phyloP scores from a whole-genome alignment of 2,888 invertebrate genomes.

The Ganaspis brasiliensis region DNA sequence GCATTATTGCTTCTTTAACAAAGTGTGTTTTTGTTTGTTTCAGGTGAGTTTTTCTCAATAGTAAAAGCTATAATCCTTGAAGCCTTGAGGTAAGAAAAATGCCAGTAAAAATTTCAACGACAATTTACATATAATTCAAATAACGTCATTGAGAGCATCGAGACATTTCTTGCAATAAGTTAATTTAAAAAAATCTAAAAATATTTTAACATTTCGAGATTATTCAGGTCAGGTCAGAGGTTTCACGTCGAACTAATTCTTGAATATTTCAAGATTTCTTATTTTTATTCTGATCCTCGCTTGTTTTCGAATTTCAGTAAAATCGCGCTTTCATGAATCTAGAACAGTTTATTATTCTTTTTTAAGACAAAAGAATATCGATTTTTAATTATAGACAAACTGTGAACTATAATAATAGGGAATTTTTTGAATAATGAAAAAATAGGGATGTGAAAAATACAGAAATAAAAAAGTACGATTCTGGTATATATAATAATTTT shows the following conservation, averaged over 20 bases:
- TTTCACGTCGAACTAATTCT: not conserved
- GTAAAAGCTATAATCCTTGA: not conserved
- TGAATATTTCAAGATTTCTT: slow-evolving; percentile 5
- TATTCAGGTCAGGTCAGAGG: slow-evolving; percentile 11
- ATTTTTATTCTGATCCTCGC: not conserved
- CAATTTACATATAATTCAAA: not conserved
- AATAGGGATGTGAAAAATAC: too few relatives aligned
- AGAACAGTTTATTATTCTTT: too few relatives aligned
- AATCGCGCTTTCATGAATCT: not conserved
- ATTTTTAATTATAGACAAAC: too few relatives aligned
- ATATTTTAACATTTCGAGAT: slow-evolving; percentile 5
- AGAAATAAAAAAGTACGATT: too few relatives aligned
- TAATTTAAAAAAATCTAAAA: not conserved
- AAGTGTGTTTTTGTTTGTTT: not conserved
- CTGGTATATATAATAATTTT: too few relatives aligned
- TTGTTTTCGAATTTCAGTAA: not conserved
- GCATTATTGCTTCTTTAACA: too few relatives aligned
- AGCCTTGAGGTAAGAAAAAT: not conserved
- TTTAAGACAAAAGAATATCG: too few relatives aligned
- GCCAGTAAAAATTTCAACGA: not conserved
- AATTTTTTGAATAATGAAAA: too few relatives aligned
- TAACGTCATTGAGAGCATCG: not conserved
- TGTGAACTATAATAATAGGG: too few relatives aligned
- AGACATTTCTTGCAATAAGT: not conserved
- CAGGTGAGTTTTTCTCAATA: not conserved